Percentiles rank a stretch among this genome's conserved stretches.
Evolutionary conservation across 2,888 invertebrate genomes (phyloP).

Genomic region (Linhomoeus sp.): DNA sequence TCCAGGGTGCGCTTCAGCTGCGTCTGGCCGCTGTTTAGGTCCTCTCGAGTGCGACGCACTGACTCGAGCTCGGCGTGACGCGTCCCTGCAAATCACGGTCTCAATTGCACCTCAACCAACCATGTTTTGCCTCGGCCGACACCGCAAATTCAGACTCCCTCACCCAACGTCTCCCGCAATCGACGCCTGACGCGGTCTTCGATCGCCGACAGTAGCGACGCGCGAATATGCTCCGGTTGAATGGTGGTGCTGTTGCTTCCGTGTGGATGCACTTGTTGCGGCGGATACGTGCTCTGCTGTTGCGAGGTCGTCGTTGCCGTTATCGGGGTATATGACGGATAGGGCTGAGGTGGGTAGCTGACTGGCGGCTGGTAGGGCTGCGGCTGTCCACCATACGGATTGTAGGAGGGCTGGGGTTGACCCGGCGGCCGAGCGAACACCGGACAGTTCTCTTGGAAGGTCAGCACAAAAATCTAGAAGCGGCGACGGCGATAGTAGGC

Average conservation of each 20-base stretch:
- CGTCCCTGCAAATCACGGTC: constrained; percentile 12
- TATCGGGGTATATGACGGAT: no score
- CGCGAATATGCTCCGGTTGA: constrained; percentile 79
- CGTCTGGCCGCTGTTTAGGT: constrained; percentile 41
- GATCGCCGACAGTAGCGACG: constrained; percentile 75
- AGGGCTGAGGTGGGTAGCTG: no score
- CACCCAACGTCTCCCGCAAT: constrained; percentile 68
- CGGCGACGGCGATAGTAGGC: no score
- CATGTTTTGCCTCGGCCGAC: neutral
- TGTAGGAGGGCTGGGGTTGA: constrained; percentile 7
- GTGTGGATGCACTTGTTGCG: no score
- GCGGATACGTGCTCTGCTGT: no score
- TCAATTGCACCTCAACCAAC: neutral
- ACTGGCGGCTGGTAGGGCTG: no score
- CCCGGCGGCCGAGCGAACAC: constrained; percentile 35
- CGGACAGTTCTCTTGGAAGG: constrained; percentile 85
- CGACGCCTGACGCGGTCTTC: constrained; percentile 74
- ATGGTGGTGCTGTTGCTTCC: constrained; percentile 62
- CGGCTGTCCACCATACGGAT: constrained; percentile 3
- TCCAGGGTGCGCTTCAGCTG: constrained; percentile 16
- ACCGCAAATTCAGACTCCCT: constrained; percentile 26
- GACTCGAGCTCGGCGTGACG: constrained; percentile 61
- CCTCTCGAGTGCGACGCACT: constrained; percentile 60
- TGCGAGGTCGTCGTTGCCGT: no score
- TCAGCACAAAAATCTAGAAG: constrained; percentile 61